Base-by-base conservation (phyloP, 2,797 vertebrate species). In the Podargus strigoides region DNA sequence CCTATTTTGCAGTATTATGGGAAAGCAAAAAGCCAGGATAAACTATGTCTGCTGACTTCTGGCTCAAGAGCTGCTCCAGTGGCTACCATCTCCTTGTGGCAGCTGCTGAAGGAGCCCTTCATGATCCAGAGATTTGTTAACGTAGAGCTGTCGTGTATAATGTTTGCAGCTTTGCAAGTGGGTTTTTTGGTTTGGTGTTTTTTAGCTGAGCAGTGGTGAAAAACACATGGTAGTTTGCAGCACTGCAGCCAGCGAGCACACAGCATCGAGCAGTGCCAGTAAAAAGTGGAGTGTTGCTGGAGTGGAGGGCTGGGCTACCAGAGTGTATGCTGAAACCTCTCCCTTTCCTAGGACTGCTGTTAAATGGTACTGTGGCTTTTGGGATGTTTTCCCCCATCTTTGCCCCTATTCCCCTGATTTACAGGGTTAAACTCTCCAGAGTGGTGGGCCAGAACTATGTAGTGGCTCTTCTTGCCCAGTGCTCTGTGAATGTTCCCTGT, bases 121-220 rank as follows among this genome's bases (percentile, higher is more conserved):
- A 5, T 8, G 21, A 28, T 32, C 14, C 70, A 30, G 66, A 67
- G 90, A 6, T 55, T 37, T 72, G 67, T 52, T 55, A 7, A 4
- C 37, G 70, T 21, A 34, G 44, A 42, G 26, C 79, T 75, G 68
- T 55, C 79, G 22, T 12, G 1, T 17, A 6, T 6, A 5, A 60
- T 74, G 79, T 88, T 94, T 89, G 55, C 91, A 96, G 89, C 69
- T 88, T 84, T 72, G 73, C 93, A 73, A 92, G 91, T 89, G 83
- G 75, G 0, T 60, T 86, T 66, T 68, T 77, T 52, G 73, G 50
- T 53, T 26, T 30, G 73, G 9, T 14, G 28, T 83, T 83, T 90
- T 93, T 80, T 8, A 70, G 60, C 49, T 64, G 41, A 56, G 68
- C 77, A 50, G 53, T 15, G 37, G 80, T 83, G 76, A 55, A 42